phyloP scores from a whole-genome alignment of 2,888 invertebrate species.

The Dicyrtoma fusca region DNA sequence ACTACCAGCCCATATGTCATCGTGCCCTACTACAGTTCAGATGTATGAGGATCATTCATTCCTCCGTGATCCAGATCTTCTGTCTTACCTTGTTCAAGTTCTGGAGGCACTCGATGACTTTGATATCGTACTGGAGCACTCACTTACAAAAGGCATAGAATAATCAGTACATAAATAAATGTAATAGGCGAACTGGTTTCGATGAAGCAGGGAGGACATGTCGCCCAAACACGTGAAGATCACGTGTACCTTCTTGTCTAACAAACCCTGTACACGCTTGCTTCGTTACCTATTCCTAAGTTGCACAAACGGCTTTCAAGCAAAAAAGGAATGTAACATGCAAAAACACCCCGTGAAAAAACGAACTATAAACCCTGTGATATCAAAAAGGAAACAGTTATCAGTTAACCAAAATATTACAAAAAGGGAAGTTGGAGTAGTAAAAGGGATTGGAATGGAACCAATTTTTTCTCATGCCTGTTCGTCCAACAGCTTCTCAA shows the following conservation, averaged over 20 bases:
- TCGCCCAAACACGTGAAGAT: neutral
- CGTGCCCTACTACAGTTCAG: conserved; percentile 81
- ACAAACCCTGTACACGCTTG: neutral
- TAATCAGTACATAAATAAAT: conserved; percentile 22
- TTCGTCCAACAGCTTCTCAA: conserved; percentile 24
- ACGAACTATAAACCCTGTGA: conserved; percentile 3
- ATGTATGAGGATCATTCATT: conserved; percentile 98
- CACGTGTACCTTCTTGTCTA: too few species aligned
- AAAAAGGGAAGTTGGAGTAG: conserved; percentile 1
- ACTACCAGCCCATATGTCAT: conserved; percentile 88
- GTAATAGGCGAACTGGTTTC: too few species aligned
- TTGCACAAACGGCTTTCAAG: neutral
- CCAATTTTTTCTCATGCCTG: conserved; percentile 19
- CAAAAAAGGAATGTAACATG: neutral
- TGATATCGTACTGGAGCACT: conserved; percentile 83
- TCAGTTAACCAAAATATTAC: conserved; percentile 16
- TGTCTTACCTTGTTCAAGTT: conserved; percentile 87
- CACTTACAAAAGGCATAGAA: conserved; percentile 71
- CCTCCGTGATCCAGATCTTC: conserved; percentile 79
- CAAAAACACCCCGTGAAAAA: neutral
- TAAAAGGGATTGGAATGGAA: neutral
- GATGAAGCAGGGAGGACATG: neutral
- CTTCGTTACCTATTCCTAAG: too few species aligned
- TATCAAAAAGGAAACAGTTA: conserved; percentile 9
- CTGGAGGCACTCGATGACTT: conserved; percentile 87